Evolutionary conservation across 1,140 invertebrate genomes (phyloP).

Genomic region (Monomorium pharaonis): DNA sequence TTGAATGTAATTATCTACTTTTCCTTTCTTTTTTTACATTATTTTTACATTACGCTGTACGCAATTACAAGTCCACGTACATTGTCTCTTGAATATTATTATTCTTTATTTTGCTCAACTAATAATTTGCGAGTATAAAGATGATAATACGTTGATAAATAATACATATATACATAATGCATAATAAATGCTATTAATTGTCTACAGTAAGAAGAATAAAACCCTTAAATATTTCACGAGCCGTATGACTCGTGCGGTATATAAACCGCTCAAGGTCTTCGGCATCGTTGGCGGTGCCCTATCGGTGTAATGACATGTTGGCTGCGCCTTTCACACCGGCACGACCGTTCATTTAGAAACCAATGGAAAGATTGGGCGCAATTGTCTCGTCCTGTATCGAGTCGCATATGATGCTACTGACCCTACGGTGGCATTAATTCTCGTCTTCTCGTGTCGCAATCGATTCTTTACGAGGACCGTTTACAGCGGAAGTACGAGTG

Average conservation of each 20-base stretch:
- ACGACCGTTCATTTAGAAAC: constrained; percentile 70
- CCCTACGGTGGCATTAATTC: constrained; percentile 61
- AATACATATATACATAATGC: neutral
- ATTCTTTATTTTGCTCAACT: neutral
- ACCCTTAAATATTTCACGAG: neutral
- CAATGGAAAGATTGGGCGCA: constrained; percentile 80
- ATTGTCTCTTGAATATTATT: neutral
- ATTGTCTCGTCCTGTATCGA: constrained; percentile 80
- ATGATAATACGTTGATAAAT: neutral
- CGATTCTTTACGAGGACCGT: constrained; percentile 18
- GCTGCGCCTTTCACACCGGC: constrained; percentile 65
- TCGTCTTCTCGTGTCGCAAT: constrained; percentile 43
- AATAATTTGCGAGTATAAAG: neutral
- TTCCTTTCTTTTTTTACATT: constrained; percentile 21
- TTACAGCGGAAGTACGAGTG: neutral
- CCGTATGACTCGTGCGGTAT: neutral
- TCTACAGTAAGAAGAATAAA: neutral
- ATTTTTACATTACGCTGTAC: neutral
- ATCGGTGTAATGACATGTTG: constrained; percentile 47
- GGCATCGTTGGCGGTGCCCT: constrained; percentile 23
- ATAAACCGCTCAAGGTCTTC: constrained; percentile 59
- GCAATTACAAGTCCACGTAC: neutral
- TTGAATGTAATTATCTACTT: constrained; percentile 35
- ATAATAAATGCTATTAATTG: neutral
- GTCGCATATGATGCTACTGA: constrained; percentile 63